Conservation (phyloP, 1,140 invertebrate species). For the Drosophila orena region DNA sequence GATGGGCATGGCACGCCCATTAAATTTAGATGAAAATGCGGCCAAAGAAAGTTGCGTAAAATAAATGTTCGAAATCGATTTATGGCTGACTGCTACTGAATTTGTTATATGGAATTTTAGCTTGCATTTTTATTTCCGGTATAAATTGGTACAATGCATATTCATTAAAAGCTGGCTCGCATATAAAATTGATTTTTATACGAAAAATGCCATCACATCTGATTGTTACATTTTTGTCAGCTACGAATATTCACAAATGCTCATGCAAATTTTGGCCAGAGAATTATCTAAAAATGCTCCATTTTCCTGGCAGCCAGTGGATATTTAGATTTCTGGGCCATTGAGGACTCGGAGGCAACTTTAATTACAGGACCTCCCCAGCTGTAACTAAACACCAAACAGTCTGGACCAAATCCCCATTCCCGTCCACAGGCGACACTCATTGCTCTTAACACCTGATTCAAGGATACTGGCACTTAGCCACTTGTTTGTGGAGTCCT, state of each 20-base stretch:
- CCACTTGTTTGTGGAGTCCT: constrained; percentile 49
- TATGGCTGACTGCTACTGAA: not conserved
- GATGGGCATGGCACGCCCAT: constrained; percentile 1
- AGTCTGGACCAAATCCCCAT: constrained; percentile 2
- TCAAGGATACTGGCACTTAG: constrained; percentile 57
- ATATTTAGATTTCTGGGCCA: not conserved
- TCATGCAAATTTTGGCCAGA: no score
- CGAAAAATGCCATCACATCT: no score
- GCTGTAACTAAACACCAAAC: constrained; percentile 33
- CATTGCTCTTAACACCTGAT: constrained; percentile 55
- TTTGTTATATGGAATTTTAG: no score
- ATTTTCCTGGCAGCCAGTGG: not conserved
- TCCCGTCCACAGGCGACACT: constrained; percentile 13
- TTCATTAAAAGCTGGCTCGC: no score
- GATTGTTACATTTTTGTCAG: no score
- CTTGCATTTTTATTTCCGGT: not conserved
- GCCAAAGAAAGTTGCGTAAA: constrained; percentile 12
- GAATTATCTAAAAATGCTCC: not conserved
- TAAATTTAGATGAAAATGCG: constrained; percentile 16
- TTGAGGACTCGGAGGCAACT: not conserved
- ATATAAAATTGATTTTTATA: no score
- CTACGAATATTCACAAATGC: no score
- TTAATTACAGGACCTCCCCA: constrained; percentile 24
- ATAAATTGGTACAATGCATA: no score
- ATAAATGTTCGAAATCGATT: constrained; percentile 8